phyloP scores from a whole-genome alignment of 2,797 vertebrate genomes.

The Neoniphon sammara region DNA sequence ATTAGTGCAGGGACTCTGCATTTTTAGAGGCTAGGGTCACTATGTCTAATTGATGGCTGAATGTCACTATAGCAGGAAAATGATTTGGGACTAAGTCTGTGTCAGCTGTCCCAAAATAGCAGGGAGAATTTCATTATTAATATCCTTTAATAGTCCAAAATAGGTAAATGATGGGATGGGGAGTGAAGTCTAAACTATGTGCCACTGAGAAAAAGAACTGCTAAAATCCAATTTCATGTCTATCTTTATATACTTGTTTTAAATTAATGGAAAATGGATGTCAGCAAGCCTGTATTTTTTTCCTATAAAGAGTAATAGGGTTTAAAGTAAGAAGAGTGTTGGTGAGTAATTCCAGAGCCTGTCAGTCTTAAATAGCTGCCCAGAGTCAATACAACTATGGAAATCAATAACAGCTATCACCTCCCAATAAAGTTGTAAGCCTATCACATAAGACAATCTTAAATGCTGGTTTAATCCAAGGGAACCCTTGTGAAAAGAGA shows the following conservation, averaged over 20 bases:
- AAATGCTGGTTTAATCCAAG: background rate
- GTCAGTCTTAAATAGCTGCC: constrained; percentile 10
- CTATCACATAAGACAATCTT: background rate
- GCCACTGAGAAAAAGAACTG: background rate
- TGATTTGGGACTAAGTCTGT: background rate
- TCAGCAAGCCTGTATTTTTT: background rate
- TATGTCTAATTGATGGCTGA: background rate
- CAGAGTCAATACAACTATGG: constrained; percentile 18
- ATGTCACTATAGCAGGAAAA: constrained; percentile 17
- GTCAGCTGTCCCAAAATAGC: constrained; percentile 5
- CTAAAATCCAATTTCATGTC: background rate
- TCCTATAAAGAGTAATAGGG: constrained; percentile 9
- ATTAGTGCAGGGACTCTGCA: background rate
- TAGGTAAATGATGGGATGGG: background rate
- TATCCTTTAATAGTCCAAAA: background rate
- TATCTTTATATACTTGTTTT: background rate
- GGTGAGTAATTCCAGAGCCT: constrained; percentile 1
- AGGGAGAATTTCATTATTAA: constrained; percentile 10
- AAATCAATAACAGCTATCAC: background rate
- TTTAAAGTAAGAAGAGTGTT: constrained; percentile 19
- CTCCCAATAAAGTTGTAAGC: background rate
- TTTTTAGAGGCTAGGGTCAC: background rate
- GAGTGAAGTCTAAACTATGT: background rate
- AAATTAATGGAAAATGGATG: background rate
- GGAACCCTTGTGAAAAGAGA: background rate